These are phyloP conservation scores for Andricus grossulariae DNA, from an alignment of 1,140 invertebrate genomes.

Conservation along the genomic window DNA sequence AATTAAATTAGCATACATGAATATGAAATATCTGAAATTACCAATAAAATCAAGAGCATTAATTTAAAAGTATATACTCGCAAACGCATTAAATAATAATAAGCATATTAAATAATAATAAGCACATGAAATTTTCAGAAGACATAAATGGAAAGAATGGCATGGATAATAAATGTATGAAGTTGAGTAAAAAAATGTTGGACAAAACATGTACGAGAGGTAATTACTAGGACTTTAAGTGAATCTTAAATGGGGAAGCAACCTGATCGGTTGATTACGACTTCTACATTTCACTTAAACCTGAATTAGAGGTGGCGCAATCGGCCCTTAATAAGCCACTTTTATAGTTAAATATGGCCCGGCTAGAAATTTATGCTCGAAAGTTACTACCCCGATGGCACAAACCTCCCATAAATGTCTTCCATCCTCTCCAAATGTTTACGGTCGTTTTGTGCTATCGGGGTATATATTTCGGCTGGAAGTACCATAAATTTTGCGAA, in stretches of 20 bases:
- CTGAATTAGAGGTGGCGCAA: conserved; percentile 27
- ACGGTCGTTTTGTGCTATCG: conserved; percentile 22
- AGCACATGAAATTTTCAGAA: not conserved
- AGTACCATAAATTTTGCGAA: conserved; percentile 26
- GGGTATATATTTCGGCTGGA: conserved; percentile 30
- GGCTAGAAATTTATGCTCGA: conserved; percentile 14
- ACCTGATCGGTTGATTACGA: conserved; percentile 12
- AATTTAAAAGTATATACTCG: not conserved
- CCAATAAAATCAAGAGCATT: not conserved
- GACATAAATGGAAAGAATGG: conserved; percentile 8
- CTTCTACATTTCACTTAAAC: conserved; percentile 30
- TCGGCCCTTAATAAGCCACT: conserved; percentile 25
- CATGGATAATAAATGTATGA: not conserved
- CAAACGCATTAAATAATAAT: not conserved
- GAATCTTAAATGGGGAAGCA: not conserved
- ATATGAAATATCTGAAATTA: conserved; percentile 1
- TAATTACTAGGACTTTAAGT: conserved; percentile 2
- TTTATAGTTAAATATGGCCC: conserved; percentile 17
- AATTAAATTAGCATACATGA: conserved; percentile 20
- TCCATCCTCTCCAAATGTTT: conserved; percentile 28
- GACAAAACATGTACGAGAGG: not conserved
- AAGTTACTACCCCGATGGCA: conserved; percentile 29
- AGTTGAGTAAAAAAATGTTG: not conserved
- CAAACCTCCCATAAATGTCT: conserved; percentile 30
- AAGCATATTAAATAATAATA: conserved; percentile 13